Evolutionary conservation across 2,888 invertebrate species (phyloP), one percentile per base, ranked within the genome.

Genomic region (Lithophane ornitopus): DNA sequence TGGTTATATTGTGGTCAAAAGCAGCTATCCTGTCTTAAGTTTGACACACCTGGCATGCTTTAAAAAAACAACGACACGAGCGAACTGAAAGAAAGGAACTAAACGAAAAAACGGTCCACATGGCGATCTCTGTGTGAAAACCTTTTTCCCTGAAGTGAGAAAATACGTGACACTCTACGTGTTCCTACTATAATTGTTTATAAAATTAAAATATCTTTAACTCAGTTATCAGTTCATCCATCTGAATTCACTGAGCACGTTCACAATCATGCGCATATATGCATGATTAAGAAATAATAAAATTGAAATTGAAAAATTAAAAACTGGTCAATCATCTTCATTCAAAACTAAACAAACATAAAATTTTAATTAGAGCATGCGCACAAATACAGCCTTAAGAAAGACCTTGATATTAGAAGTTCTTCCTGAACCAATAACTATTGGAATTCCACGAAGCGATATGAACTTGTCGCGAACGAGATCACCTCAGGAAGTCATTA

Each of bases 371-470:
- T 39, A 72, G 39, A 70, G 46, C 70, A 71, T n/a, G 2, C 28
- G 26, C 74, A 54, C 46, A 72, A 22, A 52, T 11, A 56, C 19
- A 61, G 58, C 73, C 83, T 85, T 69, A 71, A n/a, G 39, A 56
- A 46, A 62, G 72, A 26, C 89, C 89, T 87, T 87, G 84, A 76
- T 85, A 82, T 83, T 68, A 79, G 80, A 84, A 73, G 69, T 71
- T 84, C 82, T 88, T 89, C 88, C 89, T 87, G 75, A 61, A 83
- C 61, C 56, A 70, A 86, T 78, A 76, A 54, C 66, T 78, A 61
- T 81, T 81, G 80, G 78, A 85, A 88, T 89, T 88, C 83, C 78
- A 81, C 78, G 80, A 76, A 81, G 78, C 78, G 77, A 80, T 83
- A 82, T 72, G 75, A 81, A 80, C 76, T 69, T 63, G 80, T 83